Base-by-base conservation (phyloP, 2,888 invertebrate species). In the Hermaeophaga mercurialis region DNA sequence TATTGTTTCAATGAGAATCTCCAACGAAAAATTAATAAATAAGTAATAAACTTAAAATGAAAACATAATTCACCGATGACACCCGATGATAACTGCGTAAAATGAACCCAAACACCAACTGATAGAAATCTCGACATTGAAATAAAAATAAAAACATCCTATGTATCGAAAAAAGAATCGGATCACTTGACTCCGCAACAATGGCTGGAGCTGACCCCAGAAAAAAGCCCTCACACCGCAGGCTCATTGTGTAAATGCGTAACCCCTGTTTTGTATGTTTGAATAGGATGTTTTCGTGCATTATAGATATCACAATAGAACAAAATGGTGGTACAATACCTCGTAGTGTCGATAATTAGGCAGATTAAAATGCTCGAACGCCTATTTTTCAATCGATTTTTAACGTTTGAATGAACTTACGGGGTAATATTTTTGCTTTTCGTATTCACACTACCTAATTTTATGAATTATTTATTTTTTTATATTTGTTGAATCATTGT, bases 361-460 rank as follows among this genome's bases (percentile, higher is more conserved):
- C 66, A 68, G 74, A 75, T 75, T 75, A 74, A 72, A 66, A 73
- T 70, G 72, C 72, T 65, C 70, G 71, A 67, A 71, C 74, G 74
- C 74, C 70, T 70, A 64, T 63, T 60, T 56, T 58, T 65, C 55
- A 61, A 58, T 43, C 57, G 50, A 56, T 55, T 53, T 56, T 54
- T 11, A n/a, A 36, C 36, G 36, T 36, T 17, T 36, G 36, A 31
- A 31, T 54, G 22, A 14, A 26, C 33, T 33, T 11, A 7, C 33
- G 24, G 38, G 38, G 48, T 48, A 7, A 26, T 48, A 26, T 28
- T 17, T 48, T 24, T 44, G 52, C 24, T 22, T 24, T 18, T 33
- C n/a, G 31, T 18, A 31, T 19, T 22, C 43, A 43, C 33, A 26
- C n/a, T n/a, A 48, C 55, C 39, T 48, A 48, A 55, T 55, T 53